Base-by-base conservation (phyloP, 2,888 invertebrate species). In the Cheilosia variabilis region DNA sequence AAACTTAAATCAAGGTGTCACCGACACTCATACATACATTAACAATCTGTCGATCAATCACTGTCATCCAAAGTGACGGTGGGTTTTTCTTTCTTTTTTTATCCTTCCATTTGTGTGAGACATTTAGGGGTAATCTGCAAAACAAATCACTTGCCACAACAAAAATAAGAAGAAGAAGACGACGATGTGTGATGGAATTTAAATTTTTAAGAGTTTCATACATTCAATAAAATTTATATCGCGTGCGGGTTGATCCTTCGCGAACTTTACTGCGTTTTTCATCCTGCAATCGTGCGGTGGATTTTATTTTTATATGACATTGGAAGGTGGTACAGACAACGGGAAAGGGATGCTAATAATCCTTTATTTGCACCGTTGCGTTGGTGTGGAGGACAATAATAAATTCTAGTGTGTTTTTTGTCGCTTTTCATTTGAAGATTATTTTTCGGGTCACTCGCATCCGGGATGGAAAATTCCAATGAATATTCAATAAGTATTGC, bases 401-500 rank as follows among this genome's bases (percentile, higher is more conserved):
- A 15, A 45, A 57, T 19, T 47, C 15, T 22, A 2, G 15, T 34
- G 1, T 7, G 4, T 47, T n/a, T 37, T 37, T 53, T 22, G 24
- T 31, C n/a, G 10, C 34, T 22, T 17, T 58, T 31, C 47, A 34
- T 71, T 58, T 58, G 55, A 27, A 22, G 66, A 72, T 62, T 50
- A 50, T 45, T 62, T 78, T 69, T 68, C 52, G 58, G 60, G 69
- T 60, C 73, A 52, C 37, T 69, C 22, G 22, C 78, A 66, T 79
- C 34, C 53, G 43, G 69, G 65, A 24, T 57, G 71, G 71, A 72
- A 80, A 80, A 71, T 60, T 52, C 50, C 75, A 65, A 84, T 80
- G 76, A 80, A 86, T 80, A 80, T 86, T 80, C 84, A 76, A 71
- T 86, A 76, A 58, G 17, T 55, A 57, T 53, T 52, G 37, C 66